Evolutionary conservation across 2,797 vertebrate species (phyloP).

Genomic region (Sylvia borin): DNA sequence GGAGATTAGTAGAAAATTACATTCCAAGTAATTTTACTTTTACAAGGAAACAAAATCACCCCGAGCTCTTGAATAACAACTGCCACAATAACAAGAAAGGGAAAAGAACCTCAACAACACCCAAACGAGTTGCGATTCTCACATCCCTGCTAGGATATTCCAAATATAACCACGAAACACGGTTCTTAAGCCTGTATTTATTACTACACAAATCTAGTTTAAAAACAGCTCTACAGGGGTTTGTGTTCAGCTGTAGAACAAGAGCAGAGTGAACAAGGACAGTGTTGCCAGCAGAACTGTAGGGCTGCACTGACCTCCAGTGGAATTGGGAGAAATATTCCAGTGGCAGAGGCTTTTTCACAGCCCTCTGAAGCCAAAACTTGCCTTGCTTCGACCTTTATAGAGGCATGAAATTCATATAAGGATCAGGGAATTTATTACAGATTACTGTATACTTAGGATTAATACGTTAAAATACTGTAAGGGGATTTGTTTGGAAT

Average conservation of each 20-base stretch:
- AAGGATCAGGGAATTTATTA: not conserved
- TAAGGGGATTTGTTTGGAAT: not conserved
- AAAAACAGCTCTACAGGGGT: constrained; percentile 53
- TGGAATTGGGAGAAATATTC: constrained; percentile 55
- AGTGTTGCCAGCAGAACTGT: not conserved
- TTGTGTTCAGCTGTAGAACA: not conserved
- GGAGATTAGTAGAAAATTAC: not conserved
- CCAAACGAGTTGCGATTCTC: constrained; percentile 5
- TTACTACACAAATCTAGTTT: constrained; percentile 62
- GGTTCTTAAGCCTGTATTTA: constrained; percentile 54
- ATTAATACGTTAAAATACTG: not conserved
- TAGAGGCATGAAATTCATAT: not conserved
- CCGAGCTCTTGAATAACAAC: not conserved
- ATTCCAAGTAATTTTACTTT: constrained; percentile 2
- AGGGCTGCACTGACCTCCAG: constrained; percentile 76
- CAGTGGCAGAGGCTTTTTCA: not conserved
- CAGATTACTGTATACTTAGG: not conserved
- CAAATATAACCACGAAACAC: constrained; percentile 54
- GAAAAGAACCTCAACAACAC: not conserved
- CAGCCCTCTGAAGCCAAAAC: not conserved
- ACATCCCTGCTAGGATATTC: constrained; percentile 34
- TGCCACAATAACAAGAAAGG: not conserved
- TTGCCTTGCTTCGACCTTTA: not conserved
- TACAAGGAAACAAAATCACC: not conserved
- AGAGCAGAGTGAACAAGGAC: not conserved